Percentiles rank a stretch among this genome's conserved stretches.
Conservation (phyloP, 2,113 vertebrate species). For the Thinocorus orbignyianus region DNA sequence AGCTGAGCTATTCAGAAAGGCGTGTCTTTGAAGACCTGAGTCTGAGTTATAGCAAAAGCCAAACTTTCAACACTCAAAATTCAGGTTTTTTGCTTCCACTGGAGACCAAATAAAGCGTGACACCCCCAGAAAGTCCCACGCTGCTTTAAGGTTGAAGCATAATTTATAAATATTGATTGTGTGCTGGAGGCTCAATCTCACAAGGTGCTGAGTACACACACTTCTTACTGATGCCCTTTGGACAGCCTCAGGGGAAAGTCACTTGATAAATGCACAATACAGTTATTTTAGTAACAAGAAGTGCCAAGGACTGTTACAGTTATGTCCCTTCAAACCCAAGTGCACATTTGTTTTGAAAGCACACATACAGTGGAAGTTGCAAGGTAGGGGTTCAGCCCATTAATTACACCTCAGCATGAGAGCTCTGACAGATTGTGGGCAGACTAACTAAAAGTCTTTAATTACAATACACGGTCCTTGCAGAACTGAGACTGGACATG, state of each 20-base stretch:
- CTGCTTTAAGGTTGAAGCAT: neutral
- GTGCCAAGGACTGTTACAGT: conserved; percentile 40
- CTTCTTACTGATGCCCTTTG: conserved; percentile 14
- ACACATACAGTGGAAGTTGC: conserved; percentile 7
- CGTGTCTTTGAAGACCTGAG: neutral
- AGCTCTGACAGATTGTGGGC: conserved; percentile 47
- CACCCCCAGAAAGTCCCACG: neutral
- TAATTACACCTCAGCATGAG: conserved; percentile 48
- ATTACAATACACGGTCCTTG: conserved; percentile 31
- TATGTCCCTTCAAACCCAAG: conserved; percentile 37
- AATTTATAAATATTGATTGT: conserved; percentile 36
- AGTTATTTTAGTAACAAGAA: conserved; percentile 12
- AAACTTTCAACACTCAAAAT: too few relatives aligned
- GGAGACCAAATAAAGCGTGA: neutral
- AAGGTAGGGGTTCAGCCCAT: conserved; percentile 36
- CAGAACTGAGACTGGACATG: neutral
- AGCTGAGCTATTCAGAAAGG: neutral
- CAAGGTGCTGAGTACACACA: conserved; percentile 36
- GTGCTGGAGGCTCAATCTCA: neutral
- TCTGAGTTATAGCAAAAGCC: too few relatives aligned
- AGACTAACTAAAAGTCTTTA: conserved; percentile 39
- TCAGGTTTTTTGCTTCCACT: neutral
- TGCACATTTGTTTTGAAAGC: conserved; percentile 47
- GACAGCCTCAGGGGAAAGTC: conserved; percentile 19
- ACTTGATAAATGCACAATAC: conserved; percentile 31